These are phyloP conservation scores for Linyphia triangularis DNA, from an alignment of 2,888 invertebrate species.

Conservation along the genomic window DNA sequence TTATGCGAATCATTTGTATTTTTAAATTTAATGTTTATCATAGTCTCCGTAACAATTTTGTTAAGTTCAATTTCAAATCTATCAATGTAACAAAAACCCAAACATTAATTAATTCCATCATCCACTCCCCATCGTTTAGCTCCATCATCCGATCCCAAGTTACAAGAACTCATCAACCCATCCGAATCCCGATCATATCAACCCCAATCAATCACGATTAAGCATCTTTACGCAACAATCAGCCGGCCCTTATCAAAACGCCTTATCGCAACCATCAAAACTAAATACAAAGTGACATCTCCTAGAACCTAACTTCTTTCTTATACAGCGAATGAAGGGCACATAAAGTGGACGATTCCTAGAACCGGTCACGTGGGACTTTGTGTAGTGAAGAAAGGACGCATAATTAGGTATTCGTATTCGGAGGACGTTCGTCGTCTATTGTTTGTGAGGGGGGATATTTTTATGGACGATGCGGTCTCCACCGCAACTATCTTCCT, in stretches of 20 bases:
- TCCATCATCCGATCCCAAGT: neutral
- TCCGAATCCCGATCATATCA: neutral
- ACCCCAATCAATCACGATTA: neutral
- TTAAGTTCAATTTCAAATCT: too few relatives aligned
- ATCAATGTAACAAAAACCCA: too few relatives aligned
- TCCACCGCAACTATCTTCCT: constrained; percentile 18
- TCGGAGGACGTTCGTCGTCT: constrained; percentile 64
- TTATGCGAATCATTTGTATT: too few relatives aligned
- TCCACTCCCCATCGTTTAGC: too few relatives aligned
- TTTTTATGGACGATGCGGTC: constrained; percentile 72
- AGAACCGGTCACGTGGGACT: constrained; percentile 68
- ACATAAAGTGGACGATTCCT: constrained; percentile 33
- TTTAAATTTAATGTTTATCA: too few relatives aligned
- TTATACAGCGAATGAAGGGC: neutral
- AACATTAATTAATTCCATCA: too few relatives aligned
- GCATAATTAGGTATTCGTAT: constrained; percentile 74
- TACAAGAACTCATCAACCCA: neutral
- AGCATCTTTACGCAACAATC: neutral
- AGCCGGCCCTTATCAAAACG: neutral
- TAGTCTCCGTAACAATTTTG: too few relatives aligned
- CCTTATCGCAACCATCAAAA: neutral
- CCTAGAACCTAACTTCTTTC: too few relatives aligned
- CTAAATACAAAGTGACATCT: constrained; percentile 3
- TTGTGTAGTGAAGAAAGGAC: constrained; percentile 12
- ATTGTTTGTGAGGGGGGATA: constrained; percentile 69